These are phyloP conservation scores for Corticium candelabrum DNA, from an alignment of 37 sponge, comb jelly and placozoan genomes.

Conservation along the genomic window DNA sequence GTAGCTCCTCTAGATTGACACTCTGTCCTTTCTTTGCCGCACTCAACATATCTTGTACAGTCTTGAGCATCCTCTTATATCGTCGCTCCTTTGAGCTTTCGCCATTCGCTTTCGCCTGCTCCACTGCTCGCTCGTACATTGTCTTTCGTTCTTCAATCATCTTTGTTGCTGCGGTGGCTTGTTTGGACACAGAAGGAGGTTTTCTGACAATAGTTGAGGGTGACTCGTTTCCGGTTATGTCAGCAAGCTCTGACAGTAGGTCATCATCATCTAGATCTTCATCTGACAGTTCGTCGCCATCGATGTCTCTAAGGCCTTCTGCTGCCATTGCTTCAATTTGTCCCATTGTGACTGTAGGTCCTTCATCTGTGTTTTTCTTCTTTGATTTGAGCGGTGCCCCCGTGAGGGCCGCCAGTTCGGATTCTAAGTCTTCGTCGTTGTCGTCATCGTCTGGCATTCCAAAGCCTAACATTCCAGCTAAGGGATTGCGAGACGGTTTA, in stretches of 20 bases:
- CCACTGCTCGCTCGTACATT: slow-evolving; percentile 40
- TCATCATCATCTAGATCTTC: slow-evolving; percentile 26
- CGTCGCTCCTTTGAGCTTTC: slow-evolving; percentile 53
- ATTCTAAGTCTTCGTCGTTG: slow-evolving; percentile 67
- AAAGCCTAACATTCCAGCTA: slow-evolving; percentile 42
- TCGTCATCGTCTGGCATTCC: slow-evolving; percentile 15
- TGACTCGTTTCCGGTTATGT: slow-evolving; percentile 2
- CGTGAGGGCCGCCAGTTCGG: slow-evolving; percentile 60
- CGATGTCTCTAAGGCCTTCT: slow-evolving; percentile 16
- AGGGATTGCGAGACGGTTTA: no score
- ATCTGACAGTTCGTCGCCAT: slow-evolving; percentile 17
- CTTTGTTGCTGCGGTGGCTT: background rate
- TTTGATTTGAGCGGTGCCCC: slow-evolving; percentile 23
- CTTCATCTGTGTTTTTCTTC: slow-evolving; percentile 10
- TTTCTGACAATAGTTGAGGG: background rate
- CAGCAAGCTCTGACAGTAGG: slow-evolving; percentile 27
- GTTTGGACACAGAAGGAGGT: background rate
- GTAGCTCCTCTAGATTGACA: slow-evolving; percentile 31
- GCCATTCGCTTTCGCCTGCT: slow-evolving; percentile 29
- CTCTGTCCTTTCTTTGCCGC: slow-evolving; percentile 8
- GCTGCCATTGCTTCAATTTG: slow-evolving; percentile 22
- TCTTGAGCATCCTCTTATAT: slow-evolving; percentile 44
- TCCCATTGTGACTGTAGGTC: background rate
- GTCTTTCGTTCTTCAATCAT: slow-evolving; percentile 26
- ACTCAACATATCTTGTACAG: slow-evolving; percentile 23